A percentile compares a stretch with the other conserved stretches of the same genome.
phyloP scores from a whole-genome alignment of 1,140 invertebrate genomes.

The Penaeus japonicus region DNA sequence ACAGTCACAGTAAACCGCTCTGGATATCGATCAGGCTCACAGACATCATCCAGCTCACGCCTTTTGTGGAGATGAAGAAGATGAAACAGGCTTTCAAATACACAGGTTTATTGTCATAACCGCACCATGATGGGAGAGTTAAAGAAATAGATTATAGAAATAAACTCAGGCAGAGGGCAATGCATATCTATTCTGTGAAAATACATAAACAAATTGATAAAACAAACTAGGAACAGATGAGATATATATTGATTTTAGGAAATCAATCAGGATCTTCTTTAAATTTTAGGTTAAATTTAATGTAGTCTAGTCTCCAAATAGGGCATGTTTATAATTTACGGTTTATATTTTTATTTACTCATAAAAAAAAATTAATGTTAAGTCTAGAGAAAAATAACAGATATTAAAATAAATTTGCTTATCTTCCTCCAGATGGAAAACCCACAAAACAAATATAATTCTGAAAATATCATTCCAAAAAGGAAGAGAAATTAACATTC shows the following conservation, averaged over 20 bases:
- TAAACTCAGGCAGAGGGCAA: not conserved
- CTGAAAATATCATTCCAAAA: too few species aligned
- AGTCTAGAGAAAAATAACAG: too few species aligned
- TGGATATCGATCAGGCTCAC: constrained; percentile 81
- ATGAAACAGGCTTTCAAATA: not conserved
- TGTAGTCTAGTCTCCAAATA: too few species aligned
- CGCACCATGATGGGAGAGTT: not conserved
- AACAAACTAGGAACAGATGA: not conserved
- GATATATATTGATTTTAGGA: not conserved
- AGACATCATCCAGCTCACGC: constrained; percentile 55
- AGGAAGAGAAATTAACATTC: too few species aligned
- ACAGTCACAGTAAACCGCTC: constrained; percentile 77
- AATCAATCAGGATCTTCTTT: too few species aligned
- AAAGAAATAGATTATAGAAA: not conserved
- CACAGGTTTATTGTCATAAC: not conserved
- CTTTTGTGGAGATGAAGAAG: not conserved
- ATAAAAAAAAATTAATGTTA: too few species aligned
- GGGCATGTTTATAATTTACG: too few species aligned
- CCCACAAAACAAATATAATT: too few species aligned
- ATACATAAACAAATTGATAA: not conserved
- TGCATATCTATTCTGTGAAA: not conserved
- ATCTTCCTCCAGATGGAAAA: too few species aligned
- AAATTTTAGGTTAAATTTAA: too few species aligned
- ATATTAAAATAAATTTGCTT: too few species aligned
- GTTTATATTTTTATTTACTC: too few species aligned